A percentile compares a stretch with the other conserved stretches of the same genome.
Conservation (phyloP, 2,888 invertebrate genomes). For the Julus scanicus region DNA sequence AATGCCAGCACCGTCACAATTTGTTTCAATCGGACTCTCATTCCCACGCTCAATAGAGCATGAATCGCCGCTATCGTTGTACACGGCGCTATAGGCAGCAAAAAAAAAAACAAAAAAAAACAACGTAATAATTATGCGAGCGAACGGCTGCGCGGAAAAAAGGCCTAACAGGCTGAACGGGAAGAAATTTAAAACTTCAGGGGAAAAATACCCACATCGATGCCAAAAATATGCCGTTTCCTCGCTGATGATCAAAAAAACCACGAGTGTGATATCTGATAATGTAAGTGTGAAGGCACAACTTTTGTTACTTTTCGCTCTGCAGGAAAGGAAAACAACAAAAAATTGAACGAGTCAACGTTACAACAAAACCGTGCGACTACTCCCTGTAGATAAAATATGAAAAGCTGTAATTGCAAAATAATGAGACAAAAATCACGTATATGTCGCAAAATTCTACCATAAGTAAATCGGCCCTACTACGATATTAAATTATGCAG, state of each 20-base stretch:
- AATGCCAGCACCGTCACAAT: neutral
- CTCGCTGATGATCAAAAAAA: neutral
- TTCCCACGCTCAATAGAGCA: neutral
- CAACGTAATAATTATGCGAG: neutral
- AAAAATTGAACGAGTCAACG: neutral
- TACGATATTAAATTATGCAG: constrained; percentile 3
- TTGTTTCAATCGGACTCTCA: neutral
- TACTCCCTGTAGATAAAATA: neutral
- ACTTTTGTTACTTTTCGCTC: constrained; percentile 8
- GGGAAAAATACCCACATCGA: neutral
- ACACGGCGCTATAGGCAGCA: neutral
- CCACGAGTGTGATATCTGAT: constrained; percentile 24
- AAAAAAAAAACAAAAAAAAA: neutral
- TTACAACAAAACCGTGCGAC: neutral
- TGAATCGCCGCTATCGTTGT: neutral
- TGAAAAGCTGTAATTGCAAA: neutral
- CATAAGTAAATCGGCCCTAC: neutral
- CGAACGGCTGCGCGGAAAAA: neutral
- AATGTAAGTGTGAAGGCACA: constrained; percentile 36
- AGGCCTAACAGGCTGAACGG: neutral
- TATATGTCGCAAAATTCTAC: neutral
- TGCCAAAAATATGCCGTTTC: neutral
- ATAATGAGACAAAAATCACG: neutral
- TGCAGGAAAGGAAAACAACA: constrained; percentile 17
- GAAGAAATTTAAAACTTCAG: neutral